These are phyloP conservation scores for Dromiciops gliroides DNA, from an alignment of 2,113 vertebrate species.

Conservation along the genomic window DNA sequence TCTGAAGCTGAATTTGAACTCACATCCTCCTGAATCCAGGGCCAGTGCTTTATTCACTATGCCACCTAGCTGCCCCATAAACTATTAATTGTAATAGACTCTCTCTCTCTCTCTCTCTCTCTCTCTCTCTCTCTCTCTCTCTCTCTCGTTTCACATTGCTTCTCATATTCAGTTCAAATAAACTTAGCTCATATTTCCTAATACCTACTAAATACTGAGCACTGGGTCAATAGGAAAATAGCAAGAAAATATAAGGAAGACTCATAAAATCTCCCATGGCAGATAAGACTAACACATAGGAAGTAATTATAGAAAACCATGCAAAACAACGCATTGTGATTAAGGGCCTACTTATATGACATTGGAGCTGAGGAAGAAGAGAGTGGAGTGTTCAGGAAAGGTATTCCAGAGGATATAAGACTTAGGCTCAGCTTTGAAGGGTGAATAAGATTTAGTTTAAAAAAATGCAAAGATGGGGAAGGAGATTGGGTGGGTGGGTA, in stretches of 20 bases:
- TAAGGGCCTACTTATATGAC: not conserved
- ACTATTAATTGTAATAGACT: too few relatives aligned
- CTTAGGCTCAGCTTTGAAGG: not conserved
- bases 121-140: too few relatives aligned
- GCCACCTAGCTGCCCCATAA: too few relatives aligned
- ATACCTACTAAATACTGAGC: not conserved
- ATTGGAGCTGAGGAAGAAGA: not conserved
- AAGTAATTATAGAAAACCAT: not conserved
- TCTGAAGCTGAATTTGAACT: too few relatives aligned
- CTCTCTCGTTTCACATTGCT: not conserved
- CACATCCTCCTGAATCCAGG: too few relatives aligned
- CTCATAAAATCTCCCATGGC: not conserved
- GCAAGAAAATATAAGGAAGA: not conserved
- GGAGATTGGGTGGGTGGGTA: not conserved
- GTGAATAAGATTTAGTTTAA: not conserved
- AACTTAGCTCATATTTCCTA: constrained; percentile 32
- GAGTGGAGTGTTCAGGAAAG: not conserved
- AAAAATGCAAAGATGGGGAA: not conserved
- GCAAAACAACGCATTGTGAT: not conserved
- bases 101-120: too few relatives aligned
- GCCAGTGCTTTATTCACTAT: too few relatives aligned
- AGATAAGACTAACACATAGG: not conserved
- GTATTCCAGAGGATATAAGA: not conserved
- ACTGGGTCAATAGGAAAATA: not conserved
- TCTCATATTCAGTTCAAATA: constrained; percentile 25